A percentile compares a stretch with the other conserved stretches of the same genome.
Evolutionary conservation across 2,888 invertebrate genomes (phyloP).

Genomic region (Apamea monoglypha): DNA sequence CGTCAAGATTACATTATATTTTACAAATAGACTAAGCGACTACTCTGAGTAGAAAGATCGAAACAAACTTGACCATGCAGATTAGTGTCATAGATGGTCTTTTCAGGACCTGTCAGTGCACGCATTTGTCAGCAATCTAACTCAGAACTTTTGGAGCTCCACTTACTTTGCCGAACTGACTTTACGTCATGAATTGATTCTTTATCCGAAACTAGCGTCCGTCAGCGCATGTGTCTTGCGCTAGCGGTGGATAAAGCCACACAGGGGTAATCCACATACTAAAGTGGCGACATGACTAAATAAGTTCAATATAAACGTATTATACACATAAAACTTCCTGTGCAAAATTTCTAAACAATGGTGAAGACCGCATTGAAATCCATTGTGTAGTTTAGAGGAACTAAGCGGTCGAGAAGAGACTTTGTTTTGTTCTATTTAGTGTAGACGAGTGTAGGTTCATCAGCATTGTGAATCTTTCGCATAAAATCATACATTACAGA

Average conservation of each 20-base stretch:
- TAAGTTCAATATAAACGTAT: neutral
- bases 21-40: neutral
- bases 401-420: neutral
- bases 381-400: neutral
- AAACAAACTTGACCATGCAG: neutral
- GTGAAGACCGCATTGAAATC: neutral
- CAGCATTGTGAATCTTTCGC: neutral
- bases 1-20: neutral
- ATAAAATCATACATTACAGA: neutral
- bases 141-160: neutral
- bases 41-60: neutral
- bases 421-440: neutral
- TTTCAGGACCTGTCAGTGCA: neutral
- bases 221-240: neutral
- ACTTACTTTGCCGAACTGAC: neutral
- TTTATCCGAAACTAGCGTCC: neutral
- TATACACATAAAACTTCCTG: neutral
- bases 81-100: neutral
- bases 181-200: neutral
- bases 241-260: no score
- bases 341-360: neutral
- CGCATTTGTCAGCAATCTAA: neutral
- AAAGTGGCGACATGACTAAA: neutral
- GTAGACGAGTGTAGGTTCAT: neutral
- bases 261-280: neutral